Base-by-base conservation (phyloP, 2,888 invertebrate genomes). In the Papilio protenor region DNA sequence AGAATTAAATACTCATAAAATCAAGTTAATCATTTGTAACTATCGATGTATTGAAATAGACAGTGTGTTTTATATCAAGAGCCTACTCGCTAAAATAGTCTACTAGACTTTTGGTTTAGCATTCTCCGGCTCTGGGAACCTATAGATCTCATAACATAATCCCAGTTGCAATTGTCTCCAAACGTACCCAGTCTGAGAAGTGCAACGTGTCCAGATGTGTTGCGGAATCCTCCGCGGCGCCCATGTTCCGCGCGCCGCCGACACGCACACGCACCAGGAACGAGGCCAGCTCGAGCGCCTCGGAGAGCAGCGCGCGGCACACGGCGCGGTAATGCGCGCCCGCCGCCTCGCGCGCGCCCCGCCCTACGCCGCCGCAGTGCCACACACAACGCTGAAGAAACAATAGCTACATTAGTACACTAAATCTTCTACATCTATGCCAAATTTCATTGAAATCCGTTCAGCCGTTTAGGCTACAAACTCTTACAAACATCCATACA, bases 281-380 rank as follows among this genome's bases (percentile, higher is more conserved):
- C 81, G 97, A 97, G 77, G 98, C 96, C 85, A 99, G 95, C 93
- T 99, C 99, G 80, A 98, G 94, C 77, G 98, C 98, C 94, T 99
- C 99, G 27, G 98, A 97, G 80, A 98, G 98, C 83, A 99, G 96
- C 79, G 98, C 99, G 80, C 98, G 96, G 90, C 98, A 98, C 76
- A 99, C 98, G 79, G 98, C 98, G 87, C 97, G 97, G 95, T 98
- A 99, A 94, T 98, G 98, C 73, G 96, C 95, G 82, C 97, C 97
- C 0, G 97, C 97, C 78, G 96, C 95, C 80, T 96, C 95, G 81
- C 95, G 90, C 11, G 91, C 92, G 82, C 91, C 86, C 6, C 94
- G 90, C 6, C 94, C 92, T 79, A 92, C 85, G 78, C 93, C 86
- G 73, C 94, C 93, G 85, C 94, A 94, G 83, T 94, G 94, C 94